Evolutionary conservation across 2,888 invertebrate species (phyloP).

Genomic region (Phalera bucephala): DNA sequence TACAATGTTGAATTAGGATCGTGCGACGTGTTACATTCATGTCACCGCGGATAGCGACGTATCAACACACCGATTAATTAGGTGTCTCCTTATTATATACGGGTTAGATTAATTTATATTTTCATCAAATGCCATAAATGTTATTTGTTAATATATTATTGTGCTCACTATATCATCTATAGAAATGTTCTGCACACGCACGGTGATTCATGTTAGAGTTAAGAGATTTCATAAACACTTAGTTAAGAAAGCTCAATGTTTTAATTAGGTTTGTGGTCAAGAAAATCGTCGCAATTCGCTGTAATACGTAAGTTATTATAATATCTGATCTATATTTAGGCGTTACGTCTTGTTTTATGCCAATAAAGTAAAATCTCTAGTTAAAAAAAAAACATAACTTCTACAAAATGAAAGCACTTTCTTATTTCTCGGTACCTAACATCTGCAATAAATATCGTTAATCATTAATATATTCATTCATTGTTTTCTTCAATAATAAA

Average conservation of each 20-base stretch:
- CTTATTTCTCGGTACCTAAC: constrained; percentile 18
- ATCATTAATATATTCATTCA: background rate
- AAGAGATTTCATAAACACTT: constrained; percentile 56
- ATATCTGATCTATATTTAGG: constrained; percentile 20
- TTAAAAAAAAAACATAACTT: constrained; percentile 19
- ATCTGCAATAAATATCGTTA: background rate
- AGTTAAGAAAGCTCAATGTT: constrained; percentile 76
- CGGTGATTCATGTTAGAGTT: constrained; percentile 64
- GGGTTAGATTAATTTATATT: constrained; percentile 64
- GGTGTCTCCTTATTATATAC: constrained; percentile 54
- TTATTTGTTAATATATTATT: constrained; percentile 66
- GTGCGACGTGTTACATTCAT: constrained; percentile 56
- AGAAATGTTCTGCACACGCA: constrained; percentile 68
- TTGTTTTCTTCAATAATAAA: too few relatives aligned
- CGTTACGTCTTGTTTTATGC: constrained; percentile 20
- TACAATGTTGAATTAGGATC: constrained; percentile 22
- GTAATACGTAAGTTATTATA: constrained; percentile 51
- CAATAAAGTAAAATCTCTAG: constrained; percentile 7
- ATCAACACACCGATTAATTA: constrained; percentile 47
- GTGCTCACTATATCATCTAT: constrained; percentile 60
- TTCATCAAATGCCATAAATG: constrained; percentile 75
- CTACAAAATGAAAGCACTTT: constrained; percentile 32
- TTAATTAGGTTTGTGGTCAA: constrained; percentile 46
- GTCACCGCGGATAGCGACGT: constrained; percentile 65
- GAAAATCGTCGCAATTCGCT: constrained; percentile 50